Conservation (phyloP, 1,140 invertebrate species). For the Euura saliciscinereae region DNA sequence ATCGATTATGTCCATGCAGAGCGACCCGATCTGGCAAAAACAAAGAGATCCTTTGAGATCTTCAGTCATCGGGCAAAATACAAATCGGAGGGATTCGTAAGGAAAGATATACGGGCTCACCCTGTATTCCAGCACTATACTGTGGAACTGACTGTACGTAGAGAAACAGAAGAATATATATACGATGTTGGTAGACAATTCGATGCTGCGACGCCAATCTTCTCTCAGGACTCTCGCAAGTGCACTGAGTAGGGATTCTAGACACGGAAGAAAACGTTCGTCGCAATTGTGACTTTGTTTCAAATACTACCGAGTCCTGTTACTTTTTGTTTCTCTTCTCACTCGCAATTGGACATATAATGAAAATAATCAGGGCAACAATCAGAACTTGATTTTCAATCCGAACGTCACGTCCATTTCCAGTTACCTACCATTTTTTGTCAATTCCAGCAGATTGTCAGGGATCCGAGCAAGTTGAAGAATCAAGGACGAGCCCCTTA, state of each 20-base stretch:
- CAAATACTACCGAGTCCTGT: neutral
- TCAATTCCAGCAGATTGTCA: conserved; percentile 92
- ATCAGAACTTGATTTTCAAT: too few species aligned
- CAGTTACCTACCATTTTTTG: conserved; percentile 78
- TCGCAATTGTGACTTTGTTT: neutral
- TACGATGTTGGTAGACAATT: conserved; percentile 95
- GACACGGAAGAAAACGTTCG: conserved; percentile 41
- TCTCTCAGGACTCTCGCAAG: conserved; percentile 93
- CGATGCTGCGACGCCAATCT: conserved; percentile 96
- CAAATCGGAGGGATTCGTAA: conserved; percentile 11
- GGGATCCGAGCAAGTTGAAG: conserved; percentile 89
- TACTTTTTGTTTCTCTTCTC: neutral
- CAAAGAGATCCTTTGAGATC: conserved; percentile 25
- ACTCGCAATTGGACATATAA: conserved; percentile 1
- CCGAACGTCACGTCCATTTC: neutral
- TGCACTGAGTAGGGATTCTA: conserved; percentile 95
- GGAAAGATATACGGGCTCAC: conserved; percentile 53
- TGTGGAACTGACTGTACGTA: conserved; percentile 94
- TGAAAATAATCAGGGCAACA: neutral
- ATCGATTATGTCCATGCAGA: conserved; percentile 96
- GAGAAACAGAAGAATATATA: conserved; percentile 98
- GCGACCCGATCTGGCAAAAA: conserved; percentile 81
- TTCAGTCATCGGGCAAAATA: conserved; percentile 20
- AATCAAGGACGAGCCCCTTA: conserved; percentile 90
- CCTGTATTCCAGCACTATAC: conserved; percentile 88